A percentile compares a stretch with the other conserved stretches of the same genome.
These are phyloP conservation scores for Agrypnus murinus DNA, from an alignment of 2,888 invertebrate species.

Conservation along the genomic window DNA sequence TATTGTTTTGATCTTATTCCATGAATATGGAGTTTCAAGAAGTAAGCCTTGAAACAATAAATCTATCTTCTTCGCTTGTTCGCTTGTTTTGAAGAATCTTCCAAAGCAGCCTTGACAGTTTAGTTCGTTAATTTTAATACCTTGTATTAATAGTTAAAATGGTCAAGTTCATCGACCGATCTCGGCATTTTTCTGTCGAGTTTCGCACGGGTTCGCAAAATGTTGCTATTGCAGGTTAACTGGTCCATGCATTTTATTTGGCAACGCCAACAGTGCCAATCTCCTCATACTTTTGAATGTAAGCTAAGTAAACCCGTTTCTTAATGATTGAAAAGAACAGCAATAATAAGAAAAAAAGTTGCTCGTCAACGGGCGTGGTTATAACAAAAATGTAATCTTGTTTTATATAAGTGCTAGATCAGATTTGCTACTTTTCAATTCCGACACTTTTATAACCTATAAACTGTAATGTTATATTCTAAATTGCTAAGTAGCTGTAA, in stretches of 20 bases:
- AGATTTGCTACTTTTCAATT: neutral
- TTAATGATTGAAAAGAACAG: neutral
- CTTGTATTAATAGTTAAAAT: slow-evolving; percentile 11
- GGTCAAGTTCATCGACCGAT: slow-evolving; percentile 44
- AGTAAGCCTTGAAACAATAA: no score
- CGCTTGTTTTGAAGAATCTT: neutral
- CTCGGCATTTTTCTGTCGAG: slow-evolving; percentile 30
- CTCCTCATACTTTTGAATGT: slow-evolving; percentile 11
- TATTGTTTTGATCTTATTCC: no score
- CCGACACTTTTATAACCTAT: no score
- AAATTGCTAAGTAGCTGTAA: no score
- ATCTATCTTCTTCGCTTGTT: no score
- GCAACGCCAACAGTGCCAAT: slow-evolving; percentile 32
- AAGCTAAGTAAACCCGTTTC: slow-evolving; percentile 18
- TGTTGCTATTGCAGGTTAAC: slow-evolving; percentile 33
- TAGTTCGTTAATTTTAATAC: slow-evolving; percentile 5
- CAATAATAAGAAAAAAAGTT: slow-evolving; percentile 2
- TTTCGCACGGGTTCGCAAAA: slow-evolving; percentile 33
- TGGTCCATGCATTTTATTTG: slow-evolving; percentile 37
- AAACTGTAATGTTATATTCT: no score
- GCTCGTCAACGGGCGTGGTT: slow-evolving; percentile 20
- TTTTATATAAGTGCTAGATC: slow-evolving; percentile 2
- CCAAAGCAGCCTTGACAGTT: neutral
- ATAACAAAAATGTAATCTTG: neutral
- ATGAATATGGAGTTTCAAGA: no score